phyloP scores from a whole-genome alignment of 2,113 vertebrate species.

The Rafetus swinhoei region DNA sequence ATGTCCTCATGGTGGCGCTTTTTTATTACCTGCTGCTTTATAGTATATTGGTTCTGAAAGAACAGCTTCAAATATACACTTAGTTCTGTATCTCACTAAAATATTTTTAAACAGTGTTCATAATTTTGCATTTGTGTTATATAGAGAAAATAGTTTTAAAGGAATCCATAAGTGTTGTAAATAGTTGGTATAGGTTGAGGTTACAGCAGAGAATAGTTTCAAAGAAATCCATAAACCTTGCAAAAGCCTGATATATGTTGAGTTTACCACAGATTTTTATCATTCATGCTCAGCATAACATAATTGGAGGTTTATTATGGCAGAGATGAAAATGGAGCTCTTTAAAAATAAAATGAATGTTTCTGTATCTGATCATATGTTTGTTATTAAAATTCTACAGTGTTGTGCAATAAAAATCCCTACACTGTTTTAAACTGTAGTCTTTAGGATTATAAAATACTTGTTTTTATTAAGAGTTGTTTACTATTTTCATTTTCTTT shows the following conservation, averaged over 20 bases:
- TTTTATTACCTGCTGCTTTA: not conserved
- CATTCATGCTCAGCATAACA: not conserved
- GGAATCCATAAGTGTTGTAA: not conserved
- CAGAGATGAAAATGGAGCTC: not conserved
- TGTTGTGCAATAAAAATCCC: not conserved
- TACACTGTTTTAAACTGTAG: not conserved
- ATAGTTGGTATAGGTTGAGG: not conserved
- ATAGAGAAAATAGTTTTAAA: not conserved
- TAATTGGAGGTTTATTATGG: not conserved
- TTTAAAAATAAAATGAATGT: not conserved
- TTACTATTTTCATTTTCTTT: not conserved
- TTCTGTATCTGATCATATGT: not conserved
- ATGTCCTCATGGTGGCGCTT: conserved; percentile 45
- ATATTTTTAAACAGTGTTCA: not conserved
- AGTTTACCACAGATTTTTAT: not conserved
- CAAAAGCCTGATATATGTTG: not conserved
- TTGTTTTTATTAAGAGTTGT: not conserved
- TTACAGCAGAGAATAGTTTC: not conserved
- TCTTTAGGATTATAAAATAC: not conserved
- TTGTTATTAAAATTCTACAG: not conserved
- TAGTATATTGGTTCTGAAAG: not conserved
- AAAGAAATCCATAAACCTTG: not conserved
- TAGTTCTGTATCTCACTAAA: not conserved
- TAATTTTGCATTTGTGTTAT: not conserved
- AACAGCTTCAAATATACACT: not conserved